Percentiles rank a stretch among this genome's conserved stretches.
Evolutionary conservation across 2,797 vertebrate species (phyloP).

Genomic region (Micrastur ruficollis): DNA sequence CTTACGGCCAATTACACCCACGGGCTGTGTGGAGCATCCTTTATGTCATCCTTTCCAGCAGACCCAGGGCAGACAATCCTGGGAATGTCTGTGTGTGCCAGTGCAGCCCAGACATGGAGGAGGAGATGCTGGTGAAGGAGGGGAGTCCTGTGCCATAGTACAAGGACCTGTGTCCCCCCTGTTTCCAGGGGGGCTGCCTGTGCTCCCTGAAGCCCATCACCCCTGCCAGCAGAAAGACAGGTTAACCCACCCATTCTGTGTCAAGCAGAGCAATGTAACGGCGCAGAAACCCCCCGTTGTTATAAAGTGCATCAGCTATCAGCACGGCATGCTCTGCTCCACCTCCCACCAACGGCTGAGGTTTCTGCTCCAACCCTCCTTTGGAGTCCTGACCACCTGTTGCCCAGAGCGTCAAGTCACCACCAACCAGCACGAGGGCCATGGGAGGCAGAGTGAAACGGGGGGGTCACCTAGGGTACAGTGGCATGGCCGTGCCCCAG

Average conservation of each 20-base stretch:
- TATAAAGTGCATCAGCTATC: background rate
- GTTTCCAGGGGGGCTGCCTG: background rate
- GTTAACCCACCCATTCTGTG: background rate
- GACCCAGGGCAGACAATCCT: background rate
- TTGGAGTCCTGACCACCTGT: background rate
- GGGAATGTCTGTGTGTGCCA: background rate
- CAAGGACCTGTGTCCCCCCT: background rate
- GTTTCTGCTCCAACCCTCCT: background rate
- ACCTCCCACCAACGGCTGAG: background rate
- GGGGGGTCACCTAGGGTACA: background rate
- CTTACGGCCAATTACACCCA: fast-evolving
- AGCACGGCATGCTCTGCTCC: background rate
- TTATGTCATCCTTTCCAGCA: background rate
- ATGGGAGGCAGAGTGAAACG: background rate
- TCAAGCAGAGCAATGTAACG: background rate
- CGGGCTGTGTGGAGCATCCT: fast-evolving
- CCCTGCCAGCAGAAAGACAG: background rate
- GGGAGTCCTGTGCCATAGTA: background rate
- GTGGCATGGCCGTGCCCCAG: fast-evolving
- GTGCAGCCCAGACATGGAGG: background rate
- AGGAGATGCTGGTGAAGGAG: background rate
- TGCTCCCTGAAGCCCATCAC: background rate
- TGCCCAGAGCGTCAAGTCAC: background rate
- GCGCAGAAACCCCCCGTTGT: background rate
- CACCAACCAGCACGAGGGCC: background rate